phyloP scores from a whole-genome alignment of 2,797 vertebrate species.

The Apogon hyalosoma region DNA sequence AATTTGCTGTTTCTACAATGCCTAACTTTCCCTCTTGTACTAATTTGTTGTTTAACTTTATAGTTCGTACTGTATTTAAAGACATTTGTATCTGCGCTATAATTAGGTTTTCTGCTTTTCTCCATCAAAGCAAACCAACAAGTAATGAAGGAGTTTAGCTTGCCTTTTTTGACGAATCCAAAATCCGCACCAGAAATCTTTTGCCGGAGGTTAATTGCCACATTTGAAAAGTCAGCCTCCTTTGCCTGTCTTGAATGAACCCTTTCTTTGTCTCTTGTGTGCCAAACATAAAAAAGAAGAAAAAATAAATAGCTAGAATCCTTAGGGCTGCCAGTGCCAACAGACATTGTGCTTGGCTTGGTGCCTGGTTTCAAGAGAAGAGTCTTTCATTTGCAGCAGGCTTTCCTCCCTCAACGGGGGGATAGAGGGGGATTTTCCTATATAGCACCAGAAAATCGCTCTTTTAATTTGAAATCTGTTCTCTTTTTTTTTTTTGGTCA shows the following conservation, averaged over 20 bases:
- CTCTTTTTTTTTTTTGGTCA: conserved; percentile 25
- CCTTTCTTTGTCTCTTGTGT: conserved; percentile 61
- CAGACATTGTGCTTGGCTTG: conserved; percentile 68
- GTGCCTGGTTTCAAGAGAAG: conserved; percentile 66
- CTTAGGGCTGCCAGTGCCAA: conserved; percentile 60
- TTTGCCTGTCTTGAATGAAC: conserved; percentile 59
- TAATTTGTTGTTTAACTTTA: conserved; percentile 42
- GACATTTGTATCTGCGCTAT: conserved; percentile 27
- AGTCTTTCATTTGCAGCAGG: conserved; percentile 64
- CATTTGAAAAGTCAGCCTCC: conserved; percentile 58
- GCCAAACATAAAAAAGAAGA: conserved; percentile 66
- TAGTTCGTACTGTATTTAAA: conserved; percentile 33
- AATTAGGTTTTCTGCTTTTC: conserved; percentile 36
- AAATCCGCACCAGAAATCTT: conserved; percentile 55
- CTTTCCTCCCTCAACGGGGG: conserved; percentile 51
- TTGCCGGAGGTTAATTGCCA: conserved; percentile 73
- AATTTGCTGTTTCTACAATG: conserved; percentile 26
- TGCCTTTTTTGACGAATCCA: conserved; percentile 45
- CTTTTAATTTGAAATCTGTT: conserved; percentile 51
- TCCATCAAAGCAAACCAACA: conserved; percentile 28
- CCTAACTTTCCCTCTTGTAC: conserved; percentile 24
- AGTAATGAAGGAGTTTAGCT: conserved; percentile 27
- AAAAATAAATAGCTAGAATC: conserved; percentile 70
- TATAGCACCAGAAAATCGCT: conserved; percentile 50
- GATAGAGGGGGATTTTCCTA: conserved; percentile 51